These are phyloP conservation scores for Halcyon leucocephala DNA, from an alignment of 2,797 vertebrate genomes.

Conservation along the genomic window DNA sequence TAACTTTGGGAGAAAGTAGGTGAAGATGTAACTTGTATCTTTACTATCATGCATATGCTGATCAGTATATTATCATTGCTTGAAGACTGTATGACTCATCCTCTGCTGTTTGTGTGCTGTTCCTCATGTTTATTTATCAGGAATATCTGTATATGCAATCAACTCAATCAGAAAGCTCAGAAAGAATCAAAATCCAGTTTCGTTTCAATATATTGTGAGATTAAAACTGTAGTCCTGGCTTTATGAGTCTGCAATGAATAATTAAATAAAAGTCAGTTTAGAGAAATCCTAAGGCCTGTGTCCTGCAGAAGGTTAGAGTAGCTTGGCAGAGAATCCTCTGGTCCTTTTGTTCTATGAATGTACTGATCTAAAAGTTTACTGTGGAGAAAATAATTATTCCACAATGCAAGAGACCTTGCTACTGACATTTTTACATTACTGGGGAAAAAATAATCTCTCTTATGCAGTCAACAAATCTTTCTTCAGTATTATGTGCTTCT, in stretches of 20 bases:
- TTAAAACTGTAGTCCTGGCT: neutral
- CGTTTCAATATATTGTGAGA: neutral
- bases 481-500: neutral
- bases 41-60: neutral
- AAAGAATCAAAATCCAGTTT: neutral
- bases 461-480: neutral
- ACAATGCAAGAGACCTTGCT: neutral
- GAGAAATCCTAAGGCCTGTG: neutral
- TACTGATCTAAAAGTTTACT: neutral
- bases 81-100: neutral
- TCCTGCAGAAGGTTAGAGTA: neutral
- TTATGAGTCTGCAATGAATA: neutral
- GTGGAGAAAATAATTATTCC: neutral
- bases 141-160: neutral
- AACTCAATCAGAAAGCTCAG: neutral
- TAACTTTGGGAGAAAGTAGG: neutral
- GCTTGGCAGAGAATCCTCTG: neutral
- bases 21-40: neutral
- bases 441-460: neutral
- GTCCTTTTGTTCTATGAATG: neutral
- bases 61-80: neutral
- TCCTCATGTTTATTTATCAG: constrained; percentile 1
- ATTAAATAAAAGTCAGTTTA: neutral
- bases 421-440: neutral
- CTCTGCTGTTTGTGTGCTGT: neutral